These are phyloP conservation scores for Tragopan temminckii DNA, from an alignment of 2,797 vertebrate species.

Conservation along the genomic window DNA sequence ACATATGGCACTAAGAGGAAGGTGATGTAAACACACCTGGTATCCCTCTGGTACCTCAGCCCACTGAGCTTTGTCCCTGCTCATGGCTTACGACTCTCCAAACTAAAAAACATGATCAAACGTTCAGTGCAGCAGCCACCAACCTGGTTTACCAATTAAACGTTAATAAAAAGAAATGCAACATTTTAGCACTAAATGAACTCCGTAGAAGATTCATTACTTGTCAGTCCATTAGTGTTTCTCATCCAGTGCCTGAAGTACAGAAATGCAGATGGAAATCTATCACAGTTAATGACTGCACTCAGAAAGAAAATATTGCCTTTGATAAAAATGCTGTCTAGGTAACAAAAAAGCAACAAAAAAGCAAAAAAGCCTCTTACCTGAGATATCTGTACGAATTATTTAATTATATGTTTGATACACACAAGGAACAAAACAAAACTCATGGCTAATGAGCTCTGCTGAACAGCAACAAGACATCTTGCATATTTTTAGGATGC, in stretches of 20 bases:
- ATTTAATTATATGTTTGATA: neutral
- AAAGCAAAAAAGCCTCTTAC: neutral
- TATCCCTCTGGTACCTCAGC: neutral
- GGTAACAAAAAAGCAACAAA: neutral
- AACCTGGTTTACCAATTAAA: neutral
- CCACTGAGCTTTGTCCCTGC: neutral
- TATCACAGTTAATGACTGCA: neutral
- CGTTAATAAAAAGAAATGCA: neutral
- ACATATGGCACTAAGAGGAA: neutral
- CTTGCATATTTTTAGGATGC: neutral
- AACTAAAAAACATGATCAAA: neutral
- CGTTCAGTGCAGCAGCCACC: neutral
- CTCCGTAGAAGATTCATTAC: neutral
- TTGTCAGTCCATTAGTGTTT: neutral
- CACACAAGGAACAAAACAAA: neutral
- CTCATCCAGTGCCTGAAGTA: neutral
- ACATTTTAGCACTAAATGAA: neutral
- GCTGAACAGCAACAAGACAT: neutral
- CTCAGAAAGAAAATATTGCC: neutral
- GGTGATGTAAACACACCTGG: neutral
- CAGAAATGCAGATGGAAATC: neutral
- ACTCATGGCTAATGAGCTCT: neutral
- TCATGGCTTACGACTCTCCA: neutral
- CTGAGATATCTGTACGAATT: neutral
- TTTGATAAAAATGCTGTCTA: slow-evolving; percentile 1